Conservation (phyloP, 2,888 invertebrate species). For the Drosophila multiciliata region DNA sequence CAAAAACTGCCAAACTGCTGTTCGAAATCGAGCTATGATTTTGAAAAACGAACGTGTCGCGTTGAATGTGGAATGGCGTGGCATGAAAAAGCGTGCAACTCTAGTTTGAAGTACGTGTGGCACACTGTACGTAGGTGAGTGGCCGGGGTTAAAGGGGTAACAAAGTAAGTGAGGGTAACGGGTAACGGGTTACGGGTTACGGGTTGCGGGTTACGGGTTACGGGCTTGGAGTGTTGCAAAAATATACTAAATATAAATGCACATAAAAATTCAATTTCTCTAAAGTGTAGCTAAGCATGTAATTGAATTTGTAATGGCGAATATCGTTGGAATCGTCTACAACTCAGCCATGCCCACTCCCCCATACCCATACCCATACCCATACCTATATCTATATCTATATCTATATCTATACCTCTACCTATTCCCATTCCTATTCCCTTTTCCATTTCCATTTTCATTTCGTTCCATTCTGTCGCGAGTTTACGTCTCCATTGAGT, state of each 20-base stretch:
- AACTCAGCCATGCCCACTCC: constrained; percentile 21
- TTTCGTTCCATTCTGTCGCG: constrained; percentile 69
- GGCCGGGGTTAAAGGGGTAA: constrained; percentile 8
- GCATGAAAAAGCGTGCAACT: background rate
- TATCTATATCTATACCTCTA: background rate
- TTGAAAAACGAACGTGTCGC: constrained; percentile 2
- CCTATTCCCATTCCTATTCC: constrained; percentile 12
- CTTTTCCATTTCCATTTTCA: constrained; percentile 24
- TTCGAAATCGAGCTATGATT: constrained; percentile 5
- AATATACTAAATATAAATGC: constrained; percentile 76
- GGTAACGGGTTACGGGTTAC: constrained; percentile 4
- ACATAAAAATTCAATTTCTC: constrained; percentile 81
- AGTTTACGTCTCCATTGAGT: constrained; percentile 69
- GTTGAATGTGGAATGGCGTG: background rate
- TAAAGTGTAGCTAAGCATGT: constrained; percentile 83
- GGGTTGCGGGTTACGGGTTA: constrained; percentile 16
- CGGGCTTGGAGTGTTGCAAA: constrained; percentile 54
- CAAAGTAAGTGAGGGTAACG: background rate
- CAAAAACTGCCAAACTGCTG: background rate
- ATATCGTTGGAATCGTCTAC: constrained; percentile 68
- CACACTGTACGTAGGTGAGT: constrained; percentile 6
- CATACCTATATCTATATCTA: background rate
- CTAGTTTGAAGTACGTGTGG: constrained; percentile 50
- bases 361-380: background rate
- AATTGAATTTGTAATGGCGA: constrained; percentile 83